Conservation (phyloP, 2,113 vertebrate species). For the Perca schrenkii region DNA sequence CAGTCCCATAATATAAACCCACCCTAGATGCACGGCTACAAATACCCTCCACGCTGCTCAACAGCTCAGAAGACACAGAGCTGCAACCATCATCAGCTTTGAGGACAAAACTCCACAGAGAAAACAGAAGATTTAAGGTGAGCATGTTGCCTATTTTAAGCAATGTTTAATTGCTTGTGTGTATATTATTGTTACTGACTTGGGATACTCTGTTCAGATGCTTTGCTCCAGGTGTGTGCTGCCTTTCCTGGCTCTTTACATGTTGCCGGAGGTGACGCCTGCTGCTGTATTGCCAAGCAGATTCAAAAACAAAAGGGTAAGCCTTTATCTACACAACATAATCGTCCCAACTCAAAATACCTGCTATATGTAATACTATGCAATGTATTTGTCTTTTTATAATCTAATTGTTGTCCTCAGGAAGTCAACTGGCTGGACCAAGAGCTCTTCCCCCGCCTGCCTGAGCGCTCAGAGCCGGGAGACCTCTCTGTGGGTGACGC, state of each 20-base stretch:
- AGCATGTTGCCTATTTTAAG: background rate
- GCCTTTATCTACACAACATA: background rate
- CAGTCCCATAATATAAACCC: constrained; percentile 83
- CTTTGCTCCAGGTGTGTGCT: constrained; percentile 71
- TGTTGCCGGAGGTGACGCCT: constrained; percentile 75
- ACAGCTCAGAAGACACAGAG: constrained; percentile 50
- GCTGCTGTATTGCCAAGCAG: constrained; percentile 68
- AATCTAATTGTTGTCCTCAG: constrained; percentile 45
- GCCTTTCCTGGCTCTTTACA: constrained; percentile 67
- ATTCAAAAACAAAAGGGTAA: constrained; percentile 73
- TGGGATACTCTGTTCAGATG: constrained; percentile 70
- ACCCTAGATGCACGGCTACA: constrained; percentile 81
- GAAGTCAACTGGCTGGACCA: constrained; percentile 69
- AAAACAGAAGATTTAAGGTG: constrained; percentile 45
- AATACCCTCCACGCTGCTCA: constrained; percentile 68
- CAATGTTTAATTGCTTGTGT: background rate
- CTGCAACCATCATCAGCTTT: constrained; percentile 7
- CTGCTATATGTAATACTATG: background rate
- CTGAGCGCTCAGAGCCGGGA: constrained; percentile 60
- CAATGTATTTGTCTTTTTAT: background rate
- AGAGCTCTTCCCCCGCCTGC: constrained; percentile 61
- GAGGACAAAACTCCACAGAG: background rate
- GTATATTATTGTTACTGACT: background rate
- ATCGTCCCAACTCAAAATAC: background rate
- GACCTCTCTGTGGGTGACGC: constrained; percentile 77